Conservation (phyloP, 2,888 invertebrate genomes). For the Aricia artaxerxes region DNA sequence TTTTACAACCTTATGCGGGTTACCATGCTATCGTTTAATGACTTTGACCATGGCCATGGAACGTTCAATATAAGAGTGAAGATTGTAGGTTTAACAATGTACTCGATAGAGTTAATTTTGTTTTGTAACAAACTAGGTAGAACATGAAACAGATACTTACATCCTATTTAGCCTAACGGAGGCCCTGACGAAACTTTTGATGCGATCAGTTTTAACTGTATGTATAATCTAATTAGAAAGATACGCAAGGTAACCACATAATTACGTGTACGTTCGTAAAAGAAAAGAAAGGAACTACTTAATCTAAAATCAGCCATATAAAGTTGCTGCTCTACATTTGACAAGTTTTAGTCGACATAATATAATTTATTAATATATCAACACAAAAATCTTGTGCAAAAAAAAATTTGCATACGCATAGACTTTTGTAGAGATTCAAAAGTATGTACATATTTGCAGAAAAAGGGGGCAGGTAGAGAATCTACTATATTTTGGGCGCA, state of each 20-base stretch:
- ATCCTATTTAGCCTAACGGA: not conserved
- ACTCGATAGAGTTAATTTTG: not conserved
- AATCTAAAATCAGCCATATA: not conserved
- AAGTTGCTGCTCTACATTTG: not conserved
- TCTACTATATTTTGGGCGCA: no score
- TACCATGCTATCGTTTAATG: not conserved
- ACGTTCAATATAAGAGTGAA: conserved; percentile 1
- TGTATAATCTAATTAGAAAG: conserved; percentile 7
- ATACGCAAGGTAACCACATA: not conserved
- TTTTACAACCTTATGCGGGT: not conserved
- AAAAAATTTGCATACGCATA: no score
- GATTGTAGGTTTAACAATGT: not conserved
- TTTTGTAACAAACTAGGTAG: not conserved
- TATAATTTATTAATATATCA: no score
- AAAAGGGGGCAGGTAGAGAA: no score
- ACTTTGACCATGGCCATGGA: conserved; percentile 12
- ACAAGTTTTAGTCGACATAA: not conserved
- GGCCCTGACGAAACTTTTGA: not conserved
- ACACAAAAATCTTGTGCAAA: no score
- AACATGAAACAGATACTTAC: not conserved
- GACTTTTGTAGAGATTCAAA: no score
- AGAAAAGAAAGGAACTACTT: not conserved
- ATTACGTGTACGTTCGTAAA: not conserved
- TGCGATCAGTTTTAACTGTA: not conserved
- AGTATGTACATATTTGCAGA: no score